phyloP scores from a whole-genome alignment of 2,113 vertebrate species.

The Sylvilagus bachmani region DNA sequence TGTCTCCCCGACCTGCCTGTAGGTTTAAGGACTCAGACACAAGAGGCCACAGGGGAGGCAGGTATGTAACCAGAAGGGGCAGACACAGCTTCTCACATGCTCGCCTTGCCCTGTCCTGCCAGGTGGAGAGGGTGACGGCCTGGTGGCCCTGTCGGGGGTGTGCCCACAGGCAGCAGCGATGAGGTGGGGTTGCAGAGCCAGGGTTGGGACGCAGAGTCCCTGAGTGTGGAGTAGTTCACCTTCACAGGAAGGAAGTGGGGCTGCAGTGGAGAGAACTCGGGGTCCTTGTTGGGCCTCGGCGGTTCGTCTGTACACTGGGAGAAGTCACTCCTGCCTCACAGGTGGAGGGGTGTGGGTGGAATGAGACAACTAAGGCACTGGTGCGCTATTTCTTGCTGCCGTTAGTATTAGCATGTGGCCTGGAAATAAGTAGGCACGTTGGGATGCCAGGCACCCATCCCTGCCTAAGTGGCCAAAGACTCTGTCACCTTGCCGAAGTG shows the following conservation, averaged over 20 bases:
- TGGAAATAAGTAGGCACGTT: neutral
- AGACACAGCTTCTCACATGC: accelerated
- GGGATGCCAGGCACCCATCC: neutral
- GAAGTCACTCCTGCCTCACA: accelerated
- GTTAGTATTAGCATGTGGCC: neutral
- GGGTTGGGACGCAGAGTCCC: neutral
- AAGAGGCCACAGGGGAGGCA: neutral
- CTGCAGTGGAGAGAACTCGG: neutral
- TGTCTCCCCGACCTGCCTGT: neutral
- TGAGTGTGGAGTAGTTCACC: neutral
- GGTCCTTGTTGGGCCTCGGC: neutral
- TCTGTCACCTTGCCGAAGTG: neutral
- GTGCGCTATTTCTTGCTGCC: neutral
- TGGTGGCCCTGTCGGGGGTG: no score
- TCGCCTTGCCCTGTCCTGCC: neutral
- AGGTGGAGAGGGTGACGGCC: accelerated
- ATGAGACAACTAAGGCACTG: neutral
- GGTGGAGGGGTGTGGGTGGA: accelerated
- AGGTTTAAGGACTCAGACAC: accelerated
- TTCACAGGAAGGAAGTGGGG: neutral
- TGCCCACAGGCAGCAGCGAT: accelerated
- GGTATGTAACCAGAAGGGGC: accelerated
- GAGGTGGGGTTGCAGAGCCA: neutral
- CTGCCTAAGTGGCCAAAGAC: neutral
- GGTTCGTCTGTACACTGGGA: neutral